Base-by-base conservation (phyloP, 2,797 vertebrate genomes). In the Molossus molossus region DNA sequence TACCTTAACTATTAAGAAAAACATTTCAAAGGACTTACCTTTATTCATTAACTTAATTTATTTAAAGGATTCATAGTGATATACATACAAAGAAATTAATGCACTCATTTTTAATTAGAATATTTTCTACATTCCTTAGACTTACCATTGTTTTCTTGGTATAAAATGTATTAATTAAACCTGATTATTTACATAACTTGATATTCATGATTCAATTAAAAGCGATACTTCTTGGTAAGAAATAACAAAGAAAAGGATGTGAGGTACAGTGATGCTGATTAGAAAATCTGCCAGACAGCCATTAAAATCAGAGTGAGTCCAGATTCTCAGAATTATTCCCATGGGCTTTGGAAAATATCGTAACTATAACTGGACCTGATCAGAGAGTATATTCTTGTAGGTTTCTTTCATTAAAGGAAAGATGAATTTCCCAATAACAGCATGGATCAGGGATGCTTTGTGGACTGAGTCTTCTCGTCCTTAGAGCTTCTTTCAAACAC, bases 291-390 rank as follows among this genome's bases (percentile, higher is more conserved):
- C 58, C 53, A 64, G 37, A n/a, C 29, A 77, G 70, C 20, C 33
- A 40, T 85, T 88, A 50, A 60, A 67, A 84, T 93, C 72, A 57
- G 20, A 65, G 48, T 33, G 33, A 37, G 55, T 48, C 72, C 13
- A 67, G 33, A 80, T 67, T 53, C 58, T 69, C 23, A n/a, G 45
- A 69, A 69, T 70, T 73, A 55, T 57, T 57, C 17, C 33, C 18
- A 62, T 18, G 70, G 91, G 6, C 23, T 75, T 93, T 93, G 57
- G 67, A 58, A 87, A 91, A 91, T 69, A 75, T 65, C 18, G 33
- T 40, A 50, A 37, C 60, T 73, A 62, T 27, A 88, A 85, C 5
- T 48, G 18, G 33, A 62, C 18, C 23, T 67, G 6, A 2, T 80
- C 33, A 80, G 50, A 77, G 87, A 45, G 37, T 5, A 55, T 80